Evolutionary conservation across 1,140 invertebrate genomes (phyloP), one percentile per base, ranked within the genome.

Genomic region (Tetraneura akinire): DNA sequence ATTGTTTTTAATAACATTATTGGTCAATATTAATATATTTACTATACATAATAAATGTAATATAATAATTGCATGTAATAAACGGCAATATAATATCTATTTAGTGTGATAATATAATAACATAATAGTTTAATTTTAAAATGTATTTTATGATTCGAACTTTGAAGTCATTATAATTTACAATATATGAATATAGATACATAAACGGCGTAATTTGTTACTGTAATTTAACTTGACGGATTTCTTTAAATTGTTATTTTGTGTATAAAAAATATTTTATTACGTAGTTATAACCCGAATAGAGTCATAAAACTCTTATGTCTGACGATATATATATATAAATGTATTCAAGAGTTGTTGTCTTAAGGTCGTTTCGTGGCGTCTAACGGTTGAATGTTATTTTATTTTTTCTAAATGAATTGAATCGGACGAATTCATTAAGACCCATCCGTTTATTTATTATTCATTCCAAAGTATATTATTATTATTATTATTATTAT

Each of bases 261-360:
- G 47, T 51, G 23, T 32, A 21, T 21, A 26, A 26, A 70, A 71
- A 29, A 51, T 26, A 70, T 51, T 71, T 71, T 49, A 51, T 71
- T 29, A 29, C 47, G 49, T 71, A 51, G 23, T 49, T 49, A 71
- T 51, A 47, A 70, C 11, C 47, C 9, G 68, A 49, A 51, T 71
- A 42, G 49, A 51, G 68, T 51, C 47, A n/a, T 71, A 71, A 71
- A 71, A 51, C n/a, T n/a, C n/a, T 51, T 29, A 23, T 51, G 51
- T 71, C 26, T 51, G 16, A 71, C 45, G n/a, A n/a, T n/a, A n/a
- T n/a, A n/a, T n/a, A n/a, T n/a, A n/a, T n/a, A n/a, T n/a, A n/a
- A n/a, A n/a, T 14, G 47, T 71, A 71, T 51, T 71, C 47, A 51
- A 51, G 16, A 49, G 66, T 29, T 70, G 45, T 49, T 49, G n/a